Base-by-base conservation (phyloP, 1,140 invertebrate species). In the Drosophila ironensis region DNA sequence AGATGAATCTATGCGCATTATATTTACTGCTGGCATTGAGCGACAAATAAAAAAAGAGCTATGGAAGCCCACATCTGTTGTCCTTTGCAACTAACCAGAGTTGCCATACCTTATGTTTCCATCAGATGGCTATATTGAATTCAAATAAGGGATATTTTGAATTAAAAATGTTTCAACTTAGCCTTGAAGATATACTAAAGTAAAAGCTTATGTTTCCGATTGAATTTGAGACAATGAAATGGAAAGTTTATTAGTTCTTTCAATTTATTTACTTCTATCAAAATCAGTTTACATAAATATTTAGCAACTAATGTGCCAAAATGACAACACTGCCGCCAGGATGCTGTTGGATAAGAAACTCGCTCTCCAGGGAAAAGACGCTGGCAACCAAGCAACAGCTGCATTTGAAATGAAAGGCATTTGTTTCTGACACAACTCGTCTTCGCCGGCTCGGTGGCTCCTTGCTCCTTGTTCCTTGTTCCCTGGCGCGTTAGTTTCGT, bases 321-420 rank as follows among this genome's bases (percentile, higher is more conserved):
- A 5, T n/a, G 14, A 12, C 30, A 33, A 2, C 30, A 33, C 30
- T 33, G 11, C 11, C 30, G 11, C 11, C 30, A 14, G 14, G 30
- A 33, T 35, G 1, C 25, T n/a, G 24, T 42, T 60, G 63, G 46
- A 63, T 84, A 78, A 74, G 73, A 66, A 77, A 71, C 48, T 19
- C 7, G 24, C 41, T 44, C 16, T 53, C 69, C 72, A 19, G 73
- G 80, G 80, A 24, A 41, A 24, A 64, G 19, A 63, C 28, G 20
- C 24, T 59, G 45, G 78, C 47, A 77, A 72, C 78, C 74, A 61
- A 78, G 80, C 80, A 84, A 84, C 78, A 84, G 78, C 78, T 84
- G 78, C 78, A 84, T 84, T 84, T 84, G 70, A 84, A 84, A 84
- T 84, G 78, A 84, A 84, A 84, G 84, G 78, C 78, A 84, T 84